Conservation (phyloP, 2,888 invertebrate genomes). For the Criorhina ranunculi region DNA sequence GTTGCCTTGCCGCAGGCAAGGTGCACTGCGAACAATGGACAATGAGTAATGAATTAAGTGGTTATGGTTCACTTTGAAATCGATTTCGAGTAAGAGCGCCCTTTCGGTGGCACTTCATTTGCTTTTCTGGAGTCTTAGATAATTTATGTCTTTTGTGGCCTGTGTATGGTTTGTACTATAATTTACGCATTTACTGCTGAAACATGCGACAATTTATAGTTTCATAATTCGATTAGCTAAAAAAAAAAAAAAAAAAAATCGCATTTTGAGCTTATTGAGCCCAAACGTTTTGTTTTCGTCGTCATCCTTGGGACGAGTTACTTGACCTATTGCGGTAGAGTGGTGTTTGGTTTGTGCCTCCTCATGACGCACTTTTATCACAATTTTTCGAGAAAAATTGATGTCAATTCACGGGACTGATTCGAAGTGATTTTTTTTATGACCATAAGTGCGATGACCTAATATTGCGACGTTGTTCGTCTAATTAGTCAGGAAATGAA, state of each 20-base stretch:
- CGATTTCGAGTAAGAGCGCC: not conserved
- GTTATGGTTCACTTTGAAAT: not conserved
- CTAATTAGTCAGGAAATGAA: no score
- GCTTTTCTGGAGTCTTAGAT: not conserved
- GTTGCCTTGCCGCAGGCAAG: not conserved
- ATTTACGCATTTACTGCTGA: constrained; percentile 2
- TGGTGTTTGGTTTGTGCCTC: not conserved
- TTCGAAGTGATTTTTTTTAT: not conserved
- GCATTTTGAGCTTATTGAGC: constrained; percentile 28
- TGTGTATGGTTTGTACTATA: not conserved
- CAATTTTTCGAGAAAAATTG: not conserved
- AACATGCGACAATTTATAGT: not conserved
- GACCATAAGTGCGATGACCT: not conserved
- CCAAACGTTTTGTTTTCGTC: constrained; percentile 27
- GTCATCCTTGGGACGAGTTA: constrained; percentile 4
- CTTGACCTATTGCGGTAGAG: constrained; percentile 15
- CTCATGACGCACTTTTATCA: constrained; percentile 19
- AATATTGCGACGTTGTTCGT: not conserved
- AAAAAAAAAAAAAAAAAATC: not conserved
- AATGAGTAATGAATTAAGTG: constrained; percentile 24
- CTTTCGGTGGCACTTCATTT: not conserved
- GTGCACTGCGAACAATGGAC: constrained; percentile 1
- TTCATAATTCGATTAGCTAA: constrained; percentile 14
- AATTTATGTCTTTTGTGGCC: constrained; percentile 5
- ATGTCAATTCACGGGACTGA: not conserved